phyloP scores from a whole-genome alignment of 2,113 vertebrate genomes.

The Gallinago media region DNA sequence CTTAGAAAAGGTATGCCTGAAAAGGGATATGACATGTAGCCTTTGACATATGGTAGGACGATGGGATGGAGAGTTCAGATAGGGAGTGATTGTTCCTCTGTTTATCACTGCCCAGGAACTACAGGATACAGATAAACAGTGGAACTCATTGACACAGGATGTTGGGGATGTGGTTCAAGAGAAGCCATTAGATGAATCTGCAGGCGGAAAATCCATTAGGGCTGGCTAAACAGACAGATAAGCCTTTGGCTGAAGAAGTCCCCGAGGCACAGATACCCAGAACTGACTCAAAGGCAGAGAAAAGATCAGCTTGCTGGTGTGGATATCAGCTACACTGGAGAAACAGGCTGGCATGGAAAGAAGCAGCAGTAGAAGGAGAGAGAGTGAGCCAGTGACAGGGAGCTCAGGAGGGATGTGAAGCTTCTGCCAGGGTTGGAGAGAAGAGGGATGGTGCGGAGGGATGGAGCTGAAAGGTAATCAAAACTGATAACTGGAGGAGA shows the following conservation, averaged over 20 bases:
- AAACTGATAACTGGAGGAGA: not conserved
- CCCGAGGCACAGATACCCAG: not conserved
- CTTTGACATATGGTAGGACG: not conserved
- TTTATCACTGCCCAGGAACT: constrained; percentile 9
- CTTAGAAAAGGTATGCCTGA: not conserved
- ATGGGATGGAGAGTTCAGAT: not conserved
- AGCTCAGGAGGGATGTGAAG: not conserved
- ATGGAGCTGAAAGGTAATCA: not conserved
- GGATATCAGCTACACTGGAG: not conserved
- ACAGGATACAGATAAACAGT: constrained; percentile 38
- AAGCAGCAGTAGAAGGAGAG: not conserved
- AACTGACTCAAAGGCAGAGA: not conserved
- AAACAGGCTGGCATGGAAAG: not conserved
- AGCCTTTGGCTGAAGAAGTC: constrained; percentile 5
- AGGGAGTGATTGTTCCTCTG: constrained; percentile 9
- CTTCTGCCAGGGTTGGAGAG: not conserved
- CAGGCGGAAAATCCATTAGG: not conserved
- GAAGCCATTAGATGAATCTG: constrained; percentile 23
- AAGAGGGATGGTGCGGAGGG: not conserved
- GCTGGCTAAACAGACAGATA: constrained; percentile 13
- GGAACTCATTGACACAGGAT: constrained; percentile 19
- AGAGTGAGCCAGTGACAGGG: not conserved
- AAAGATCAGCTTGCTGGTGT: accelerated
- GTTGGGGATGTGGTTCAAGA: constrained; percentile 16
- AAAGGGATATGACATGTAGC: not conserved